Evolutionary conservation across 37 sponge, comb jelly and placozoan species (phyloP), one percentile per base, ranked within the genome.

Genomic region (Diacarnus erythraeanus): DNA sequence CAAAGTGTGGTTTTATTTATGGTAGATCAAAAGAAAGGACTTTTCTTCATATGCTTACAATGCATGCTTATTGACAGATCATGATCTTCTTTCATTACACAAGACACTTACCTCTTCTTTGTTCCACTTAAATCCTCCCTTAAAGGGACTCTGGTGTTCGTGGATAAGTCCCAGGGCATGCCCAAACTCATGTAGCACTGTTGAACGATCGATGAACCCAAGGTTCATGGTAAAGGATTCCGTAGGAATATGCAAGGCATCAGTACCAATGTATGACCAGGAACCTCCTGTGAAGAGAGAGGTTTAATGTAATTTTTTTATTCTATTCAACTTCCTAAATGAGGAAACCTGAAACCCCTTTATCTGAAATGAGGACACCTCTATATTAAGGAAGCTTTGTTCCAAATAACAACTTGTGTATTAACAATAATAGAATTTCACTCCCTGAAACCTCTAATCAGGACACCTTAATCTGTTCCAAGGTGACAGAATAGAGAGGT

Each of bases 131-230:
- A 85, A 85, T 6, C 78, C 79, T 30, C 86, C 78, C 23, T 69
- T 54, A 27, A 85, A 85, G 20, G 86, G 86, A 61, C 78, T 77
- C 86, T 85, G 86, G 67, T 85, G 86, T 43, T 85, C 86, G 57
- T 85, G 86, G 38, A 85, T 85, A 41, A 85, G 86, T 33, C 86
- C 86, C 38, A 85, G 65, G 56, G 86, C 51, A 57, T 85, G 86
- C 4, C 86, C 86, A 77, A 85, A 85, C 79, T 85, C 86, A 30
- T 85, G 86, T 41, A 85, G 64, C 9, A 85, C 86, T 26, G 86
- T 85, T n/a, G 74, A 12, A 31, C 74, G 66, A 68, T 85, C 86
- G 1, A 85, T 51, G 70, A 85, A 85, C 15, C 86, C 86, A 10
- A 85, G 86, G 57, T 85, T 85, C 84, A 84, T 84, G 12, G 84